A percentile compares a stretch with the other conserved stretches of the same genome.
phyloP scores from a whole-genome alignment of 2,888 invertebrate species.

The Trichogramma dendrolimi region DNA sequence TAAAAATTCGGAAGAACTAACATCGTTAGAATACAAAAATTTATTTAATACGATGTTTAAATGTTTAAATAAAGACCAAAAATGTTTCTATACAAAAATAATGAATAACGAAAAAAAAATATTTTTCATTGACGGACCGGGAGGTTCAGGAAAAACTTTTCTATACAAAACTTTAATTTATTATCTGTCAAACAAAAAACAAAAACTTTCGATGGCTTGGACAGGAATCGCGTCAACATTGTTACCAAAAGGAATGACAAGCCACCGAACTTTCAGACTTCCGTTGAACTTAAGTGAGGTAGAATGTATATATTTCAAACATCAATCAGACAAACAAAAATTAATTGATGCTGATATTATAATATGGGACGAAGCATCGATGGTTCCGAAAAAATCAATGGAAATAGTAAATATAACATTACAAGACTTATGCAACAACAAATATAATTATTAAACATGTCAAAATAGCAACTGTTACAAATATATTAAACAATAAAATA shows the following conservation, averaged over 20 bases:
- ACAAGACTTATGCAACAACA: background rate
- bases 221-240: no score
- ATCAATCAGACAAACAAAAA: background rate
- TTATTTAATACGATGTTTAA: background rate
- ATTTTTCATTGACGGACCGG: no score
- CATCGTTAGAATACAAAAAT: background rate
- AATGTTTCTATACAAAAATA: background rate
- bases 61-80: background rate
- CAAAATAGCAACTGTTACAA: no score
- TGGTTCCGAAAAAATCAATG: background rate
- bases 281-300: background rate
- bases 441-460: no score
- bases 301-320: background rate
- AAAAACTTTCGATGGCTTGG: background rate
- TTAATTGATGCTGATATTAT: background rate
- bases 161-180: background rate
- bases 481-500: no score
- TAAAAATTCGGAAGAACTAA: background rate
- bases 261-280: background rate
- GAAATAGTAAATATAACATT: background rate
- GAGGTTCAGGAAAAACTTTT: no score
- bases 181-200: background rate
- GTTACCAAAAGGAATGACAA: background rate
- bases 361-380: background rate
- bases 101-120: slow-evolving; percentile 3